These are phyloP conservation scores for Siniperca chuatsi DNA, from an alignment of 2,113 vertebrate genomes.

Conservation along the genomic window DNA sequence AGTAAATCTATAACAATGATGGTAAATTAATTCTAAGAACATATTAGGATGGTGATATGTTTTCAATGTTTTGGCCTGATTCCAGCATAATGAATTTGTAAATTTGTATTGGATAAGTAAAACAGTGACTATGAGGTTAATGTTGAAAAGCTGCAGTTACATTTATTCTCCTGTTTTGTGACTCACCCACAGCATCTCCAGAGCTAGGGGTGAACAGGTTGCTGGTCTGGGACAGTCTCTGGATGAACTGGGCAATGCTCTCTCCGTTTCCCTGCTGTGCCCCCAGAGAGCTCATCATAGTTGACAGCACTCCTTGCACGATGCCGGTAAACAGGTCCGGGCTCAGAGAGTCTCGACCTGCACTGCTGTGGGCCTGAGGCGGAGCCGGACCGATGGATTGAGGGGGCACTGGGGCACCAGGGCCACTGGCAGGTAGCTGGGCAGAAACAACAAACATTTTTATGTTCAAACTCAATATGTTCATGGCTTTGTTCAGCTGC, in stretches of 20 bases:
- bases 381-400: slow-evolving; percentile 24
- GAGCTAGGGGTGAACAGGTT: slow-evolving; percentile 89
- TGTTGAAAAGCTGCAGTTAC: not conserved
- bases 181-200: slow-evolving; percentile 85
- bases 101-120: not conserved
- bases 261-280: slow-evolving; percentile 87
- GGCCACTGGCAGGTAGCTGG: slow-evolving; percentile 51
- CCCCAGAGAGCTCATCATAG: slow-evolving; percentile 89
- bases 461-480: not conserved
- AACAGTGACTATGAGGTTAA: not conserved
- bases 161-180: not conserved
- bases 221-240: slow-evolving; percentile 89
- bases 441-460: slow-evolving; percentile 28
- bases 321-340: slow-evolving; percentile 90
- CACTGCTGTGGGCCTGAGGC: slow-evolving; percentile 44
- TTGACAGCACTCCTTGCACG: slow-evolving; percentile 90
- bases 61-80: not conserved
- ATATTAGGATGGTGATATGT: not conserved
- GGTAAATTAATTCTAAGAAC: not conserved
- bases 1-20: not conserved
- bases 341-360: slow-evolving; percentile 79
- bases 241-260: slow-evolving; percentile 91
- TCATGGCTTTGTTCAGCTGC: not conserved
- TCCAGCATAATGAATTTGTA: too few species aligned
- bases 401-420: slow-evolving; percentile 27